Conservation (phyloP, 2,888 invertebrate genomes). For the Synanthedon tipuliformis region DNA sequence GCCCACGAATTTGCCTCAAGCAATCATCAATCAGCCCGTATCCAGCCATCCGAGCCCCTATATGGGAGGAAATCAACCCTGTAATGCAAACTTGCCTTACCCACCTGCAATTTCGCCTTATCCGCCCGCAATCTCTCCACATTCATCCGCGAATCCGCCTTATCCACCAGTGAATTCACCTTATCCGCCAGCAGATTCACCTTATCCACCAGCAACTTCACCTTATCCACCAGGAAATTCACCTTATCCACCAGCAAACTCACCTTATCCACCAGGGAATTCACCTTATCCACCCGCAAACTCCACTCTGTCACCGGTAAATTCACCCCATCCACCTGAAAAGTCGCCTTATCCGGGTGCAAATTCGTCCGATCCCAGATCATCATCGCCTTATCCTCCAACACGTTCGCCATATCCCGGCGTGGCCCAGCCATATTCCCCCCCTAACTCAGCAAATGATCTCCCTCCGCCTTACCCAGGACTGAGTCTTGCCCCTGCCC, state of each 20-base stretch:
- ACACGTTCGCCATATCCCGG: not conserved
- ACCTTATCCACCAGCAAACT: slow-evolving; percentile 10
- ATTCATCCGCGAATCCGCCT: slow-evolving; percentile 9
- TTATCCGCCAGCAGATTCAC: slow-evolving; percentile 12
- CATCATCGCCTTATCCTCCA: slow-evolving; percentile 8
- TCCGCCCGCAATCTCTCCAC: slow-evolving; percentile 13
- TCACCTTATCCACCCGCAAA: slow-evolving; percentile 2
- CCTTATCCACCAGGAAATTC: slow-evolving; percentile 9
- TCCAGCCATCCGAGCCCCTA: slow-evolving; percentile 6
- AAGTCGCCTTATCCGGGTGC: slow-evolving; percentile 7
- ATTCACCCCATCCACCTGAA: slow-evolving; percentile 9
- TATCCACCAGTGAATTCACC: slow-evolving; percentile 10
- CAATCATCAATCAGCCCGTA: slow-evolving; percentile 24
- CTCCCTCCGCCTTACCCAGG: not conserved
- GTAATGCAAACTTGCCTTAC: slow-evolving; percentile 8
- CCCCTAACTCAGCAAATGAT: slow-evolving; percentile 6
- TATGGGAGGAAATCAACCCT: slow-evolving; percentile 3
- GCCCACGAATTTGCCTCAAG: slow-evolving; percentile 16
- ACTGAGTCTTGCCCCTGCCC: slow-evolving; percentile 1
- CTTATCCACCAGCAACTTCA: slow-evolving; percentile 11
- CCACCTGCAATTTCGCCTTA: slow-evolving; percentile 7
- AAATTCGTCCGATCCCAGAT: slow-evolving; percentile 3
- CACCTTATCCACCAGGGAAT: slow-evolving; percentile 13
- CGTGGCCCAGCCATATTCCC: not conserved
- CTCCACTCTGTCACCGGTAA: slow-evolving; percentile 10